Evolutionary conservation across 1,140 invertebrate species (phyloP).

Genomic region (Papilio polytes): DNA sequence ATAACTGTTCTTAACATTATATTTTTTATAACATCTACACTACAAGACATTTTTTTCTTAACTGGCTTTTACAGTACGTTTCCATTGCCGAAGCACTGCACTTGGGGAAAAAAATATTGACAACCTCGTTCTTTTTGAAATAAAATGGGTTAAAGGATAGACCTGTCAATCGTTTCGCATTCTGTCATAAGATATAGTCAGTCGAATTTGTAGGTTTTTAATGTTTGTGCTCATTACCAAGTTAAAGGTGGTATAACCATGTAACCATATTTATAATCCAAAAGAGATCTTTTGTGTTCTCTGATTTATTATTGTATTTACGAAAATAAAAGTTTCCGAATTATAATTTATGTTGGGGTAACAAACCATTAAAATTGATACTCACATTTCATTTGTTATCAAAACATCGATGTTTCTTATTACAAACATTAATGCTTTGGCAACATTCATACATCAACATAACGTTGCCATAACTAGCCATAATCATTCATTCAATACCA

Average conservation of each 20-base stretch:
- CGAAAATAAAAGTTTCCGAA: neutral
- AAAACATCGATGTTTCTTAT: conserved; percentile 24
- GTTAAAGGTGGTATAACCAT: no score
- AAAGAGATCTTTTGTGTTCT: neutral
- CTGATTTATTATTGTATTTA: neutral
- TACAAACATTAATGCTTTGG: conserved; percentile 32
- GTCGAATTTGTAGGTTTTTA: neutral
- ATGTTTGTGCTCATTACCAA: neutral
- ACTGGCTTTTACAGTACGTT: neutral
- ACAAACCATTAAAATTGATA: conserved; percentile 26
- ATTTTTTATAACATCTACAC: neutral
- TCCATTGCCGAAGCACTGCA: neutral
- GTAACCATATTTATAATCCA: neutral
- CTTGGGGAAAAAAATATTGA: neutral
- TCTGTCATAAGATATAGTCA: neutral
- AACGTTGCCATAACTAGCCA: neutral
- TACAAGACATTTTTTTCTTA: neutral
- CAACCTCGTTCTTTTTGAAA: neutral
- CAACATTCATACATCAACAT: conserved; percentile 26
- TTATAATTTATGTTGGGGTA: conserved; percentile 13
- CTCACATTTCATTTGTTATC: conserved; percentile 24
- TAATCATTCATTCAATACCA: conserved; percentile 7
- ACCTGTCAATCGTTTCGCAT: no score
- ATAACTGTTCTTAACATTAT: neutral
- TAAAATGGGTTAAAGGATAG: neutral